Conservation (phyloP, 2,797 vertebrate genomes). For the Lacerta viridis region DNA sequence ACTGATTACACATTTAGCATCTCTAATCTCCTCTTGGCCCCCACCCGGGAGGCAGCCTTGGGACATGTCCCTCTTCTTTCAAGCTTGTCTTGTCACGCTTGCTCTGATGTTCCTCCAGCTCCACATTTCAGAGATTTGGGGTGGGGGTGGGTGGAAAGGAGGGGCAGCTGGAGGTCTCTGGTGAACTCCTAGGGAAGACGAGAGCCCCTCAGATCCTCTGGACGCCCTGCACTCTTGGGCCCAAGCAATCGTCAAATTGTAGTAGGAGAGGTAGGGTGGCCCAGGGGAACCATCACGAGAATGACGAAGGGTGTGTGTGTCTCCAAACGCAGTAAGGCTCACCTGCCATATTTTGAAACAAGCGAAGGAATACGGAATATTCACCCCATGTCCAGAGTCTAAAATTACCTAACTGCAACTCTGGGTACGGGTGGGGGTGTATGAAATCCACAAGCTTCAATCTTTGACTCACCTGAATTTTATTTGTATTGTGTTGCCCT, state of each 20-base stretch:
- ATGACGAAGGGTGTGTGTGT: too few relatives aligned
- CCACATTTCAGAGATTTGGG: constrained; percentile 15
- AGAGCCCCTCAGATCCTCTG: not conserved
- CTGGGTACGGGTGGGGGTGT: too few relatives aligned
- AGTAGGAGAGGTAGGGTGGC: not conserved
- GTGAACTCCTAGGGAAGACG: not conserved
- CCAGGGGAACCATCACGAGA: not conserved
- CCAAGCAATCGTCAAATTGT: not conserved
- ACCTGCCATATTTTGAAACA: not conserved
- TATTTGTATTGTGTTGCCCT: not conserved
- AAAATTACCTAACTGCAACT: too few relatives aligned
- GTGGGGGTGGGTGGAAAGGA: constrained; percentile 3
- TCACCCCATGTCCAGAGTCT: too few relatives aligned
- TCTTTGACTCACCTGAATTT: not conserved
- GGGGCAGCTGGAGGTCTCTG: constrained; percentile 20
- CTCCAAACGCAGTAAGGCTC: not conserved
- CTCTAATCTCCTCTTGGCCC: constrained; percentile 46
- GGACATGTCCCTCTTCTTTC: constrained; percentile 43
- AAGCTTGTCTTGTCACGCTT: constrained; percentile 50
- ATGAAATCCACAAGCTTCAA: too few relatives aligned
- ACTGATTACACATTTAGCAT: constrained; percentile 58
- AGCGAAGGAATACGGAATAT: not conserved
- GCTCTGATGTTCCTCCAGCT: constrained; percentile 50
- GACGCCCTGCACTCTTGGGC: not conserved
- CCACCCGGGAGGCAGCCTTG: constrained; percentile 46